phyloP scores from a whole-genome alignment of 2,888 invertebrate genomes.

The Abrostola tripartita region DNA sequence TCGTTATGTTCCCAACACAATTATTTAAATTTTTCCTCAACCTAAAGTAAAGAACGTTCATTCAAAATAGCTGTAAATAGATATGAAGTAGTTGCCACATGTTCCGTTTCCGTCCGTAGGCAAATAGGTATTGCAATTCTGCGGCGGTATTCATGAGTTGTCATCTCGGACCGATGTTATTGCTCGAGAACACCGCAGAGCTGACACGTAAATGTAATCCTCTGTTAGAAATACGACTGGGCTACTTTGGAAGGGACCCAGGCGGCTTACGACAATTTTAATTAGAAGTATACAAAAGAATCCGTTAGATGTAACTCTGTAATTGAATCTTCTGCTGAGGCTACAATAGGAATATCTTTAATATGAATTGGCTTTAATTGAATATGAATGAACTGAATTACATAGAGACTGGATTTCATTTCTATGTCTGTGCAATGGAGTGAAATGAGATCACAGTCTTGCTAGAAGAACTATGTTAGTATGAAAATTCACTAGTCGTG shows the following conservation, averaged over 20 bases:
- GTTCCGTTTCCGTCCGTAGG: conserved; percentile 59
- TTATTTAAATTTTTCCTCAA: conserved; percentile 10
- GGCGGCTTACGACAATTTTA: conserved; percentile 32
- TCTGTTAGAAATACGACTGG: conserved; percentile 20
- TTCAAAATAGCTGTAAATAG: conserved; percentile 18
- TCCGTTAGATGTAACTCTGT: conserved; percentile 20
- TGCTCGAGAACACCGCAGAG: conserved; percentile 43
- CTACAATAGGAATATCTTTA: conserved; percentile 4
- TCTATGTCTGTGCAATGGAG: no score
- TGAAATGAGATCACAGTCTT: no score
- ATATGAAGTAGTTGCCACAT: conserved; percentile 58
- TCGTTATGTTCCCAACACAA: conserved; percentile 7
- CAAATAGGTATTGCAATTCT: conserved; percentile 58
- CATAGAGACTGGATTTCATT: no score
- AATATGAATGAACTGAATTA: no score
- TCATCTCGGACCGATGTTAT: conserved; percentile 43
- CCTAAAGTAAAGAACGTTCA: conserved; percentile 6
- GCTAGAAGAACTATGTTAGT: no score
- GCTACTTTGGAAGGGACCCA: conserved; percentile 19
- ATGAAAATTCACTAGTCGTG: no score
- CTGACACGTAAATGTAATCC: conserved; percentile 33
- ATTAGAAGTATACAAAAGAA: conserved; percentile 44
- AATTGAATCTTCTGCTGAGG: conserved; percentile 24
- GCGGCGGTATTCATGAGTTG: conserved; percentile 45
- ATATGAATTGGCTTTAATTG: not conserved